Percentiles rank a stretch among this genome's conserved stretches.
These are phyloP conservation scores for Pandemis cinnamomeana DNA, from an alignment of 2,888 invertebrate species.

Conservation along the genomic window DNA sequence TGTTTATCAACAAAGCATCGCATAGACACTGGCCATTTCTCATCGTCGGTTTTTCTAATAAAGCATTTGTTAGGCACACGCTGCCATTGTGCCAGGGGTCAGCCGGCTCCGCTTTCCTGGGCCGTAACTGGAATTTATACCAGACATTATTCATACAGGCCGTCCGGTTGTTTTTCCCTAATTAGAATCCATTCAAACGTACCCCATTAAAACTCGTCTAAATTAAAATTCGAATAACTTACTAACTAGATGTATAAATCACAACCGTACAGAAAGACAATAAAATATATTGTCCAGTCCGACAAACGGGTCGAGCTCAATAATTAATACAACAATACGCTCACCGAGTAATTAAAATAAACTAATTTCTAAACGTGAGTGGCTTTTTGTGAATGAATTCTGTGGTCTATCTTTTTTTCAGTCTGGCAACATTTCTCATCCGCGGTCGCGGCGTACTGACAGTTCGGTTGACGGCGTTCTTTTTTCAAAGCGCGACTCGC, in stretches of 20 bases:
- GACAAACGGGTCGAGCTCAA: constrained; percentile 63
- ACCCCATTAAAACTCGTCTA: constrained; percentile 83
- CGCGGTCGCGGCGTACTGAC: constrained; percentile 74
- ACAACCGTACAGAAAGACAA: constrained; percentile 75
- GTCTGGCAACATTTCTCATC: constrained; percentile 79
- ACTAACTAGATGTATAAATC: constrained; percentile 84
- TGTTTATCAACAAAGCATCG: constrained; percentile 53
- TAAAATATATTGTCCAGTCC: constrained; percentile 81
- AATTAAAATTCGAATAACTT: constrained; percentile 84
- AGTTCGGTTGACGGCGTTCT: constrained; percentile 76
- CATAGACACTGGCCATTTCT: constrained; percentile 59
- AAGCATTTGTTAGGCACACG: constrained; percentile 75
- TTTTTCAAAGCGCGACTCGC: constrained; percentile 78
- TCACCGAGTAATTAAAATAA: constrained; percentile 82
- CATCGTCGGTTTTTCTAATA: constrained; percentile 69
- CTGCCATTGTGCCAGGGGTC: constrained; percentile 70
- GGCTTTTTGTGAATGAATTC: constrained; percentile 79
- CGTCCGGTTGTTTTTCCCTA: constrained; percentile 80
- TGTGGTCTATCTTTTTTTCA: constrained; percentile 65
- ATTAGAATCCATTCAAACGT: constrained; percentile 83
- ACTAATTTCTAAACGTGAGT: constrained; percentile 79
- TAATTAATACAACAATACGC: constrained; percentile 82
- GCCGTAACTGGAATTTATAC: constrained; percentile 79
- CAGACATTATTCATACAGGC: constrained; percentile 77
- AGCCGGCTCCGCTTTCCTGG: constrained; percentile 68